Percentiles rank a stretch among this genome's conserved stretches.
phyloP scores from a whole-genome alignment of 2,113 vertebrate species.

The Rhodinocichla rosea region DNA sequence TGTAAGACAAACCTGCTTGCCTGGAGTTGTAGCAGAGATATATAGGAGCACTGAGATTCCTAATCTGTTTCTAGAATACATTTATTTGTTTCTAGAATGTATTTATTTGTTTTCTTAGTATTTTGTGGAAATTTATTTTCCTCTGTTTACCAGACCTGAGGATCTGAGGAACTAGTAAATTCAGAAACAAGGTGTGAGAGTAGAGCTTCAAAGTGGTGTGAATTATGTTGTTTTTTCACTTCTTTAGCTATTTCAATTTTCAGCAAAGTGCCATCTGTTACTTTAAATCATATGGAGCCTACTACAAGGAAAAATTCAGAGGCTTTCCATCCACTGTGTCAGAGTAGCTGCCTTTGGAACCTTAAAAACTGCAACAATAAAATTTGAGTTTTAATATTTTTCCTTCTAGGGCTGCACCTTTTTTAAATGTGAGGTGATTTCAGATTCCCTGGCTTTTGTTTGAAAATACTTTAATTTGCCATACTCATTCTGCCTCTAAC shows the following conservation, averaged over 20 bases:
- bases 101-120: not conserved
- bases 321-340: not conserved
- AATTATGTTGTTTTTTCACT: not conserved
- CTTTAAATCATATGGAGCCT: not conserved
- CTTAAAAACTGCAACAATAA: not conserved
- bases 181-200: not conserved
- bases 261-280: not conserved
- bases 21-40: not conserved
- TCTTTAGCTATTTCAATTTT: not conserved
- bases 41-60: not conserved
- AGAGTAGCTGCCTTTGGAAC: not conserved
- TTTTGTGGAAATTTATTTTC: not conserved
- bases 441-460: not conserved
- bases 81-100: not conserved
- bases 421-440: not conserved
- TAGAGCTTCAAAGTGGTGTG: not conserved
- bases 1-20: not conserved
- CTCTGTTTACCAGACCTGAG: not conserved
- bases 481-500: not conserved
- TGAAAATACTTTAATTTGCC: not conserved
- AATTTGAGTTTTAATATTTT: not conserved
- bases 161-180: not conserved
- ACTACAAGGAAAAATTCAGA: not conserved
- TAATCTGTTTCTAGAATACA: not conserved
- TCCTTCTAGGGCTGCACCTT: not conserved